Base-by-base conservation (phyloP, 2,797 vertebrate species). In the Sebastes oblongus region DNA sequence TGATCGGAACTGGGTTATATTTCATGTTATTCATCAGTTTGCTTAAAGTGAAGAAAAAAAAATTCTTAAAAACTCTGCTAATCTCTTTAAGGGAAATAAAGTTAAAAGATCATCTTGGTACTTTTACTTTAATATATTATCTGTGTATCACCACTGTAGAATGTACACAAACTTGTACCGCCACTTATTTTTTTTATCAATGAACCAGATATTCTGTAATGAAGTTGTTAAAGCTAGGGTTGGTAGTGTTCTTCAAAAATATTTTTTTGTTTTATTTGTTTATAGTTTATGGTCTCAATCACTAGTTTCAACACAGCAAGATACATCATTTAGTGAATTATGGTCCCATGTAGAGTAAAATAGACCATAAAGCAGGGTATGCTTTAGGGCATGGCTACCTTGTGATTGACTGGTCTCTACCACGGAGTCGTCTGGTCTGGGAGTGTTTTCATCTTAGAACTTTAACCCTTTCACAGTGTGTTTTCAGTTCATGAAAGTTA, bases 1-100 rank as follows among this genome's bases (percentile, higher is more conserved):
- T 59, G 64, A 72, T 73, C 55, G 42, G 32, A 82, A 12, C 54
- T 69, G 34, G 6, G 34, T 29, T 82, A 55, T 68, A 42, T 62
- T 66, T 64, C 5, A 32, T 81, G 32, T 22, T 36, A 29, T 52
- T n/a, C 24, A 61, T 30, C 20, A 62, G 39, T 82, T 77, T 71
- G 39, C 12, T 64, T 52, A 82, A 72, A 42, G 27, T 82, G 7
- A 66, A 29, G 8, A 25, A 82, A 67, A 39, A 10, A 69, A 8
- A 42, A n/a, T 54, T 54, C 8, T 27, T 25, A 55, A n/a, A 54
- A 54, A 22, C 29, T 60, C 5, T 34, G 8, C 30, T 73, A 14
- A 77, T 62, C 12, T 76, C 5, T 70, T 39, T 72, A 24, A 66
- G 20, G 2, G 36, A 55, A 56, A 22, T n/a, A n/a, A 54, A 54